Conservation (phyloP, 2,113 vertebrate genomes). For the Oceanites oceanicus region DNA sequence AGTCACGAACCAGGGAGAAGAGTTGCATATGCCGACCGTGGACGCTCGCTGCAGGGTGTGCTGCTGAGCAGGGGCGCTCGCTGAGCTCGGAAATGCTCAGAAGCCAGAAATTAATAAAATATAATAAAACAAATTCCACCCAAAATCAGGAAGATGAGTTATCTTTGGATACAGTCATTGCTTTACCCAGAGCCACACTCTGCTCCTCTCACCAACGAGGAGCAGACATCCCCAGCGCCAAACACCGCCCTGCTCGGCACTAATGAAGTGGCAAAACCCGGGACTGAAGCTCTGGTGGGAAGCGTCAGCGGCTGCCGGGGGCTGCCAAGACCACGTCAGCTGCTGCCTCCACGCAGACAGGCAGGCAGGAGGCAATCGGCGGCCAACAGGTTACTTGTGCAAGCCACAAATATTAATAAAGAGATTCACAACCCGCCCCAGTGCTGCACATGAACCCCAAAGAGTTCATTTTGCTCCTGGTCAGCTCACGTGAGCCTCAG, state of each 20-base stretch:
- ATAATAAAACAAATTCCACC: accelerated
- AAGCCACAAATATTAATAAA: neutral
- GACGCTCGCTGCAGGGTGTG: neutral
- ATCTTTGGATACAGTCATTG: accelerated
- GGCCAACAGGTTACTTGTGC: neutral
- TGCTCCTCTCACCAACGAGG: accelerated
- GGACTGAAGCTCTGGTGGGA: neutral
- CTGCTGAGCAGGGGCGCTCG: accelerated
- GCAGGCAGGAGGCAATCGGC: neutral
- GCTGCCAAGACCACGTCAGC: neutral
- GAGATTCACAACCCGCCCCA: accelerated
- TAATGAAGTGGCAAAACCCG: accelerated
- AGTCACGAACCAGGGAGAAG: neutral
- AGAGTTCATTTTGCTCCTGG: neutral
- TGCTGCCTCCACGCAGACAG: accelerated
- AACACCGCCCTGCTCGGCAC: neutral
- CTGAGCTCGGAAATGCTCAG: accelerated
- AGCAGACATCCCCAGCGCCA: accelerated
- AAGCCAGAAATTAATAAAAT: neutral
- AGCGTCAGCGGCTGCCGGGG: neutral
- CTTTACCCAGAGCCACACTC: too few species aligned
- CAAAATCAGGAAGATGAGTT: accelerated
- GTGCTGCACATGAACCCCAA: accelerated
- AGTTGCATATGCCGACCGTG: accelerated
- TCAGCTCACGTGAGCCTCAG: neutral